Base-by-base conservation (phyloP, 2,797 vertebrate genomes). In the Gastrophryne carolinensis region DNA sequence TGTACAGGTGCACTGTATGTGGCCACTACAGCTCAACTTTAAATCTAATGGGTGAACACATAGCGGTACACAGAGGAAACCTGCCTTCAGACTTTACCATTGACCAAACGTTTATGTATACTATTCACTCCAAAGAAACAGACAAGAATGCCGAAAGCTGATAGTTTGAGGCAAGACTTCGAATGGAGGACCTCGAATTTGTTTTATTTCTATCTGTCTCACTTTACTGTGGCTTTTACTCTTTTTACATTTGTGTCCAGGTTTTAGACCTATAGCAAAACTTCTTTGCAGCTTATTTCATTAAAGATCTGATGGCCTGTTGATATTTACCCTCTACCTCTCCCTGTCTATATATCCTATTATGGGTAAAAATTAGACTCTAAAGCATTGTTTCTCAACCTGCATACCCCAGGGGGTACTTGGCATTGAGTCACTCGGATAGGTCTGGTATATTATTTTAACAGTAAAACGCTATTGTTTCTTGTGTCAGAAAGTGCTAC, bases 31-130 rank as follows among this genome's bases (percentile, higher is more conserved):
- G 96, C 88, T 98, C 97, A 79, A 99, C 96, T 0, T 93, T 99
- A 62, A 99, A 98, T 89, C 92, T 96, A 73, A 96, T 99, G 91
- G 97, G 96, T 61, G 95, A 96, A 1, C 97, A 99, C 65, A 95
- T 98, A 78, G 96, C 95, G 26, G 90, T 96, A 49, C 97, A 99
- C 87, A 96, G 96, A 64, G 96, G 96, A 86, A 95, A 94, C 81
- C 91, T 99, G 19, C 96, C 96, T 0, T 90, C 94, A 0, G 95
- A 98, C 87, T 99, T 99, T 83, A 97, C 95, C 90, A 98, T 99
- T 8, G 97, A 98, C 72, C 95, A 98, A 89, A 99, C 97, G 73
- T 99, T 98, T 86, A 99, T 99, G 97, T 99, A 99, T 88, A 96
- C 96, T 30, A 96, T 98, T 79, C 97, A 97, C 86, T 98, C 97